phyloP scores from a whole-genome alignment of 2,113 vertebrate genomes.

The Catagonus wagneri region DNA sequence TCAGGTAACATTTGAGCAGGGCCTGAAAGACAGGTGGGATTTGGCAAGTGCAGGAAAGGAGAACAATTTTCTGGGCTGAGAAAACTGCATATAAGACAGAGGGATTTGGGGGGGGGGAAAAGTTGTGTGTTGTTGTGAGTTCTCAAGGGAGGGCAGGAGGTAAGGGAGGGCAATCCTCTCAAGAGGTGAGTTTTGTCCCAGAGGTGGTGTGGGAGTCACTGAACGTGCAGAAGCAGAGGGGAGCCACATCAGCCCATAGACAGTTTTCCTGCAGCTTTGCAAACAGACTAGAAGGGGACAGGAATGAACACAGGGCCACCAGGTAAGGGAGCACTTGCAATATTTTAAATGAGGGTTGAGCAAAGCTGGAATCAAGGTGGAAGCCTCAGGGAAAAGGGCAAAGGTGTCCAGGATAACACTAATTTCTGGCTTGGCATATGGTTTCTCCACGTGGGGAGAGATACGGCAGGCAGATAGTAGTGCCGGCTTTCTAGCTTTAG shows the following conservation, averaged over 20 bases:
- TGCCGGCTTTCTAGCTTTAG: background rate
- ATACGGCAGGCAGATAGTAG: background rate
- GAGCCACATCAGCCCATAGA: background rate
- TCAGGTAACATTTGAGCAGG: background rate
- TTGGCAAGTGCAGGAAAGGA: background rate
- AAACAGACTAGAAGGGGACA: background rate
- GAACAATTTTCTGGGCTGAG: background rate
- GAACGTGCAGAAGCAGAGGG: background rate
- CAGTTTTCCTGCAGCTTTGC: background rate
- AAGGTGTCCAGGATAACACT: background rate
- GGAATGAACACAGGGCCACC: background rate
- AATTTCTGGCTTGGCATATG: background rate
- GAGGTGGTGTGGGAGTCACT: background rate
- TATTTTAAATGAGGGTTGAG: background rate
- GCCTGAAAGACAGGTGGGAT: background rate
- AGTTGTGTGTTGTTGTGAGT: too few relatives aligned
- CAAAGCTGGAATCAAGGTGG: background rate
- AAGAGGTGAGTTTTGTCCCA: background rate
- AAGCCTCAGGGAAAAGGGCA: background rate
- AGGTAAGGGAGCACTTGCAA: background rate
- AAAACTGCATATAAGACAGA: background rate
- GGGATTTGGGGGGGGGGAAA: too few relatives aligned
- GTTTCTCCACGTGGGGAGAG: background rate
- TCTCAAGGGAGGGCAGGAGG: background rate
- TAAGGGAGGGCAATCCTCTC: background rate